Evolutionary conservation across 2,113 vertebrate species (phyloP), one percentile per base, ranked within the genome.

Genomic region (Oncorhynchus masou): DNA sequence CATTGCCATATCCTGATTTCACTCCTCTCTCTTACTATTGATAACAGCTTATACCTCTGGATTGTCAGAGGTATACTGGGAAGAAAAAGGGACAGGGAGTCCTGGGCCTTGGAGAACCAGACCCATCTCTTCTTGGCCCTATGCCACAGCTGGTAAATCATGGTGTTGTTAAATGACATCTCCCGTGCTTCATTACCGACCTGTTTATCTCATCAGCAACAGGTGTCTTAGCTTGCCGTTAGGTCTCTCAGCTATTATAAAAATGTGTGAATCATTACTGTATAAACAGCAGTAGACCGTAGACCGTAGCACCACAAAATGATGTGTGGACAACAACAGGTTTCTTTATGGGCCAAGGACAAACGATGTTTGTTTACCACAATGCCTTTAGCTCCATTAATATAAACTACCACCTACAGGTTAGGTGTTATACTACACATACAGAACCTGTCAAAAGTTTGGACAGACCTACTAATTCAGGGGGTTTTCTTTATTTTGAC

Each of bases 121-220:
- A 11, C 27, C 31, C 69, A 75, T 70, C 3, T 15, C 45, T 73
- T 54, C 51, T 73, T 64, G 66, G 22, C 66, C 31, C 48, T 27
- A 51, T 24, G 29, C 70, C 64, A n/a, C 15, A 19, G 29, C 39
- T 19, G 64, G 25, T 80, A 77, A 72, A 73, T 84, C 79, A 74
- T 16, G 4, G 25, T 22, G 25, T n/a, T 39, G 48, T 51, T 54
- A 19, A 74, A 66, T 75, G 48, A 45, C 22, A 22, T 4, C 31
- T 20, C 54, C 13, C 27, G 2, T 29, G 59, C 25, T 16, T 68
- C 60, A 79, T 84, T 77, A 77, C 69, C 68, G 45, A 62, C 57
- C 71, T 60, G 65, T 75, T 78, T 74, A 62, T 69, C 31, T n/a
- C 74, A 62, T 7, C 59, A 24, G 19, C 59, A n/a, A 62, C 59